Base-by-base conservation (phyloP, 2,888 invertebrate species). In the Microchrysa polita region DNA sequence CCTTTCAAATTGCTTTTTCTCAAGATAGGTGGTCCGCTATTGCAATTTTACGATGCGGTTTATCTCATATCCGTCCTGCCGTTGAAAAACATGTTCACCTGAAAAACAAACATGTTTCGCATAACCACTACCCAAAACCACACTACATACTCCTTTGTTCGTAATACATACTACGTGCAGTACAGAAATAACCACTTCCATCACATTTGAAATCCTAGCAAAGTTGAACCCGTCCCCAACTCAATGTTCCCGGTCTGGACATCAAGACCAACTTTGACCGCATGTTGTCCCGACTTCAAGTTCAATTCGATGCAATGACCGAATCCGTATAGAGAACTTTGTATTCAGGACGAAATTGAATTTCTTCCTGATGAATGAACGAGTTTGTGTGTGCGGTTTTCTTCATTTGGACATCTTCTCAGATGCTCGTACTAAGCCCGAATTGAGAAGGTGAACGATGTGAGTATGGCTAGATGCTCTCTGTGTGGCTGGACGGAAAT, bases 361-460 rank as follows among this genome's bases (percentile, higher is more conserved):
- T 69, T 69, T 57, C 20, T 55, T 69, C 55, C n/a, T 69, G 57
- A 69, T 69, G 69, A 69, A 69, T 69, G 69, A 57, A 55, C 55
- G 57, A 69, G 55, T 69, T 69, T 69, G 55, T 40, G 27, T 34
- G 18, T 69, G 69, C 57, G 69, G 69, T 69, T 69, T 55, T 55
- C 42, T 57, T 69, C 55, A 69, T 55, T 52, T 34, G 67, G 55
- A 53, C 27, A 42, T 57, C 20, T 69, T 65, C n/a, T n/a, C 65
- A 44, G 65, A 65, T 22, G 16, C 27, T 34, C 27, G 2, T 2
- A 34, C 27, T 34, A 7, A 34, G 27, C 27, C n/a, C n/a, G 27
- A 34, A 5, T 34, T 34, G n/a, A n/a, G n/a, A n/a, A n/a, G n/a
- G n/a, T n/a, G n/a, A n/a, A n/a, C n/a, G n/a, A n/a, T n/a, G n/a